A percentile compares a stretch with the other conserved stretches of the same genome.
Evolutionary conservation across 2,888 invertebrate genomes (phyloP).

Genomic region (Gymnosoma rotundatum): DNA sequence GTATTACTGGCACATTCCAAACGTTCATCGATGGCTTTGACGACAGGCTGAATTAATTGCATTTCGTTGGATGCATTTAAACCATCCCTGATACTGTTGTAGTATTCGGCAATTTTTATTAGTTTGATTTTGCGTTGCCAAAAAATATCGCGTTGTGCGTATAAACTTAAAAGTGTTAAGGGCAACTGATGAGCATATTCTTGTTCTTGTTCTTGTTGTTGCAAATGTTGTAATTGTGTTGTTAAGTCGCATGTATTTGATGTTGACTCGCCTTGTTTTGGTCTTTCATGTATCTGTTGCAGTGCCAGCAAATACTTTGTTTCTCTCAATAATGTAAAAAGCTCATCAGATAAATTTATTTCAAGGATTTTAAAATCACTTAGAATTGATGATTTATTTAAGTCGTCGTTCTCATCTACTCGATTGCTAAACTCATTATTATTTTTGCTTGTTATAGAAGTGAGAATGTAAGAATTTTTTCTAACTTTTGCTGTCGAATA

Average conservation of each 20-base stretch:
- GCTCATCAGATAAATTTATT: constrained; percentile 82
- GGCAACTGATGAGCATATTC: constrained; percentile 72
- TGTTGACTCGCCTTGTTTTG: constrained; percentile 26
- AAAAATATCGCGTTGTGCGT: constrained; percentile 76
- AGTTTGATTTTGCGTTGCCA: constrained; percentile 82
- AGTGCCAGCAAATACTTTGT: constrained; percentile 90
- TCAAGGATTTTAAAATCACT: constrained; percentile 71
- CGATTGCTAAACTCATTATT: not conserved
- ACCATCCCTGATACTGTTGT: constrained; percentile 89
- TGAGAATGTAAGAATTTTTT: not conserved
- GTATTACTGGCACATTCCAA: constrained; percentile 87
- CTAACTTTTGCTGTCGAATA: constrained; percentile 4
- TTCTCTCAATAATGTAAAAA: constrained; percentile 90
- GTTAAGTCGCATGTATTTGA: constrained; percentile 16
- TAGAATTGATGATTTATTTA: constrained; percentile 59
- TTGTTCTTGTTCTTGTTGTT: constrained; percentile 46
- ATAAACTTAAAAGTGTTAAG: constrained; percentile 74
- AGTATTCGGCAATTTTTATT: constrained; percentile 88
- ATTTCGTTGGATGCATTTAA: constrained; percentile 85
- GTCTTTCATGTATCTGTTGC: constrained; percentile 69
- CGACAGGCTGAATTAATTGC: constrained; percentile 89
- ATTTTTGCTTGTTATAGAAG: not conserved
- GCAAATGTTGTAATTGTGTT: constrained; percentile 45
- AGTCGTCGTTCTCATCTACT: constrained; percentile 2
- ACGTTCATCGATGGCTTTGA: constrained; percentile 88